Base-by-base conservation (phyloP, 1,140 invertebrate genomes). In the Harlomillsia oculata region DNA sequence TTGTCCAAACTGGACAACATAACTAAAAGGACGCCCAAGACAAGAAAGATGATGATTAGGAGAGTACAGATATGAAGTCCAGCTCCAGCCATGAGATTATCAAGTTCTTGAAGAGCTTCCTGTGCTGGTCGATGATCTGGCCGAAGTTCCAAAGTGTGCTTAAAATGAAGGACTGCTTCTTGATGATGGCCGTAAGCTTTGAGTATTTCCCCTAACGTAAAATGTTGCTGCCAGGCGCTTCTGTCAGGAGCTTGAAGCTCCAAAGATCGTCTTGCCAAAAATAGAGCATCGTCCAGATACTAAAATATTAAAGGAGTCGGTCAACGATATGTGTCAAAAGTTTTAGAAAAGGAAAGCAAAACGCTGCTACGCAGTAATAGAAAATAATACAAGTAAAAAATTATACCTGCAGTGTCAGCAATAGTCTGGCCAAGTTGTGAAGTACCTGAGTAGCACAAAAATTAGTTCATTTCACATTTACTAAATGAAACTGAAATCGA, bases 181-280 rank as follows among this genome's bases (percentile, higher is more conserved):
- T 88, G 80, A 67, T 79, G 79, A 70, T 89, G 30, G 57, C 87
- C 87, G 68, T 88, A 89, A 4, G 86, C 84, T 74, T 85, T 85
- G 65, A 86, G 85, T 70, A 86, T 86, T 74, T 87, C 83, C 25
- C 83, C 87, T 14, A 90, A 75, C 9, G 86, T 90, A 67, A 89
- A 88, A 72, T 90, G 89, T 69, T 91, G 87, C 66, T 87, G 82
- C 89, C 89, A 92, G 0, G 87, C 83, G 69, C 83, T 87, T 62
- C 84, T 81, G 69, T 88, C 85, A 0, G 84, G 80, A 23, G 85
- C 79, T 67, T 88, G 85, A 36, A 86, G 78, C 63, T 85, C 70
- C 50, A 81, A 69, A 3, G 76, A 87, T 48, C 84, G 77, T 52
- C 85, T 76, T 30, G 86, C 87, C 52, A 92, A 75, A 68, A 85